Evolutionary conservation across 1,140 invertebrate genomes (phyloP), one percentile per base, ranked within the genome.

Genomic region (Ridgeia piscesae): DNA sequence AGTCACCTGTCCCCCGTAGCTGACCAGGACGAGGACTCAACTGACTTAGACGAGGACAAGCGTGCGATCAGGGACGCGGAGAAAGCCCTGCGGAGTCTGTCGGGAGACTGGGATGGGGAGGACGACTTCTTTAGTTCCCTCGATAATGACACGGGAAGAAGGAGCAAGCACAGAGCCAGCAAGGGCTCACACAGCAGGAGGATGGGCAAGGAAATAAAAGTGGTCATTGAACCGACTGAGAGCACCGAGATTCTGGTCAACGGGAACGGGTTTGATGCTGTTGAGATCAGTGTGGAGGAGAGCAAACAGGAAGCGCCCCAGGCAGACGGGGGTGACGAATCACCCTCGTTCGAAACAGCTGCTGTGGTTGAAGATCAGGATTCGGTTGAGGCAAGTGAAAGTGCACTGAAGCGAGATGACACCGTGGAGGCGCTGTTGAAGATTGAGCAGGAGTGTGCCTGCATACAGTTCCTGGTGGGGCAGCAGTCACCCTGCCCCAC

Each of bases 51-150:
- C 91, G 95, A 98, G 93, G 97, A 98, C 93, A 97, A 98, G 95
- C 97, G 97, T 1, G 96, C 98, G 11, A 98, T 98, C 92, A 96
- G 97, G 89, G 98, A 98, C 95, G 98, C 98, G 0, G 98, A 98
- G 95, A 98, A 97, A 4, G 98, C 98, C 0, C 95, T 98, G 77
- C 98, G 98, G 94, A 98, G 97, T 94, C 95, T 98, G 0, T 98
- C 98, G 0, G 98, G 98, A 6, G 94, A 95, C 58, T 91, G 93
- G 34, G 93, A 93, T 31, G 91, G 94, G 94, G 91, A 91, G 34
- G 92, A 48, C 89, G 48, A 33, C 77, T 92, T 92, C 90, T 88
- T 93, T 92, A 33, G 50, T 93, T 92, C 91, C 33, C 93, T 33
- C 27, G 98, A 97, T 94, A 96, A 97, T 27, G 97, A 97, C 94